Base-by-base conservation (phyloP, 2,888 invertebrate species). In the Ariolimax columbianus region DNA sequence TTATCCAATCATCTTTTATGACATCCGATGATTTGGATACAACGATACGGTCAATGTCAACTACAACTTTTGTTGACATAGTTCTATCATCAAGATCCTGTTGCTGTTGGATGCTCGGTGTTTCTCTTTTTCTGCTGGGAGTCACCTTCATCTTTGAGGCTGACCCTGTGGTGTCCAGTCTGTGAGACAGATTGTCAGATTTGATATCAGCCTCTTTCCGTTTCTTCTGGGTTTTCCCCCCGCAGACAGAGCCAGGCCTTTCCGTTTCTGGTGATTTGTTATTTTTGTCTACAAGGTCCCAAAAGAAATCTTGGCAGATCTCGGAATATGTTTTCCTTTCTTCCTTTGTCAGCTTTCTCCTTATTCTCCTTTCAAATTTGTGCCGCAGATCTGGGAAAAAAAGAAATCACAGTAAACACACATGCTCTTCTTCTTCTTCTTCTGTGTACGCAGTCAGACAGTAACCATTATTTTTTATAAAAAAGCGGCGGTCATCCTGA, bases 331-430 rank as follows among this genome's bases (percentile, higher is more conserved):
- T 85, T 55, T 87, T 89, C 77, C 90, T 91, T 75, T 91, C 91
- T 38, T 91, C 91, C 55, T 86, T 84, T 3, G 90, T 90, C 30
- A 92, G 86, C 87, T 92, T 92, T 43, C 91, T 80, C 84, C 84
- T 89, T 63, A 90, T 90, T 83, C 86, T 88, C 78, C 86, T 91
- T 79, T 92, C 92, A 88, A 92, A 90, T 79, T 88, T 89, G 77
- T 92, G 92, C 36, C 92, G 85, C n/a, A 92, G 82, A 90, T 92
- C 92, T 92, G 88, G 0, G 40, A 70, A 68, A 55, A 72, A 36
- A 72, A 72, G 9, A 38, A 72, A 55, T 23, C 23, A 14, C 9
- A 55, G 55, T 55, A 14, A 55, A 23, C 17, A 55, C 2, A 55
- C 17, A 55, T 14, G n/a, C n/a, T n/a, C n/a, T n/a, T n/a, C n/a